Evolutionary conservation across 2,888 invertebrate species (phyloP).

Genomic region (Sipha maydis): DNA sequence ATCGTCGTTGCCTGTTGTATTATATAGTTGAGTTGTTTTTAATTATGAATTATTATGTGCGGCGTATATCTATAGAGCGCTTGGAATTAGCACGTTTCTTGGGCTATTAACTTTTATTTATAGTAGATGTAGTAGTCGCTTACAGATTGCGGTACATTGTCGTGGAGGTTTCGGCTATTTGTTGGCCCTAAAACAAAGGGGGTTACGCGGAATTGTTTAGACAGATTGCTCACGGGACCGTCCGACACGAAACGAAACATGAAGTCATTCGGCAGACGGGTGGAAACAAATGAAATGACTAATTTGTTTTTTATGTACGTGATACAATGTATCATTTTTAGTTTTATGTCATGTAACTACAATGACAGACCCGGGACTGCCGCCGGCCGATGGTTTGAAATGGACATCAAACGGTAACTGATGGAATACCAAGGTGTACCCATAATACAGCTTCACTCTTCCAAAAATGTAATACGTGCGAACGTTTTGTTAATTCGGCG

Average conservation of each 20-base stretch:
- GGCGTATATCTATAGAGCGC: neutral
- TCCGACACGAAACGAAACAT: neutral
- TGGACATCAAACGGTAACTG: neutral
- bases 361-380: conserved; percentile 3
- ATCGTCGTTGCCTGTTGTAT: too few relatives aligned
- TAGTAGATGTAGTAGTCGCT: neutral
- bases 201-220: conserved; percentile 17
- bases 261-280: neutral
- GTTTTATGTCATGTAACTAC: neutral
- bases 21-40: too few relatives aligned
- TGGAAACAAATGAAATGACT: neutral
- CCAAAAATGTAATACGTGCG: too few relatives aligned
- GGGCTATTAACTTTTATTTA: conserved; percentile 21
- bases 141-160: neutral
- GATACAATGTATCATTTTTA: too few relatives aligned
- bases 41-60: too few relatives aligned
- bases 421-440: neutral
- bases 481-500: too few relatives aligned
- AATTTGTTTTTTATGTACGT: conserved; percentile 7
- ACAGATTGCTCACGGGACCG: neutral
- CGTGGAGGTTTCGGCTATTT: neutral
- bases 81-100: neutral
- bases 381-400: neutral
- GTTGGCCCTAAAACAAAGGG: conserved; percentile 8
- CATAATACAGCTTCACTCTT: neutral